Evolutionary conservation across 2,888 invertebrate genomes (phyloP), one percentile per base, ranked within the genome.

Genomic region (Ypsolopha scabrella): DNA sequence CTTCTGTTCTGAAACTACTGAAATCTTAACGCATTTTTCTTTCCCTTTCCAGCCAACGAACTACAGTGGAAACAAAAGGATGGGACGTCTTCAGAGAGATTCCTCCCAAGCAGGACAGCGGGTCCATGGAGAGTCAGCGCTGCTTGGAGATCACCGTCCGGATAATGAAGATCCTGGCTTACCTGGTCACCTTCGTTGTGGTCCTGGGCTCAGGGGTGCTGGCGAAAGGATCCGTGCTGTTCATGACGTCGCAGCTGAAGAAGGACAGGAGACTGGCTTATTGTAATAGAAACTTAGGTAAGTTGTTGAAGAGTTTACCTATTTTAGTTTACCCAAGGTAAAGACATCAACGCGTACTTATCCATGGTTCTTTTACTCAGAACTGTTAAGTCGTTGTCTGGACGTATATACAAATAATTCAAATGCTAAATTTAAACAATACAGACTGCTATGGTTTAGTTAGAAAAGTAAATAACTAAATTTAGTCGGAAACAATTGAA

Each of bases 31-130:
- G 11, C 33, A 24, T 4, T 24, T 24, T 24, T 24, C n/a, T 24
- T 24, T 24, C 24, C 4, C 4, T 24, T 87, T 89, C 41, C 88
- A 94, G 94, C 72, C 93, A 93, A 80, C 88, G 94, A 68, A 94
- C 94, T 55, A 91, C 94, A 63, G 92, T 92, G 69, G 95, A 94
- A 77, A 94, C 94, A 63, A 95, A 95, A 92, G 94, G 93, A 91
- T 98, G 98, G 98, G 97, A 98, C 89, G 96, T 97, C 54, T 98
- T 98, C 87, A 89, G 96, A 70, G 93, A 96, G 78, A 93, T 96
- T 61, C 97, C 97, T 8, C 92, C 92, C 63, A 94, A 95, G 80
- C 91, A 92, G 80, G 94, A 95, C 81, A 93, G 93, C 60, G 94
- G 95, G 58, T 95, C 95, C 50, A 94, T 94, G 90, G 94, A 94